Conservation (phyloP, 2,888 invertebrate genomes). For the Drosophila mimetica region DNA sequence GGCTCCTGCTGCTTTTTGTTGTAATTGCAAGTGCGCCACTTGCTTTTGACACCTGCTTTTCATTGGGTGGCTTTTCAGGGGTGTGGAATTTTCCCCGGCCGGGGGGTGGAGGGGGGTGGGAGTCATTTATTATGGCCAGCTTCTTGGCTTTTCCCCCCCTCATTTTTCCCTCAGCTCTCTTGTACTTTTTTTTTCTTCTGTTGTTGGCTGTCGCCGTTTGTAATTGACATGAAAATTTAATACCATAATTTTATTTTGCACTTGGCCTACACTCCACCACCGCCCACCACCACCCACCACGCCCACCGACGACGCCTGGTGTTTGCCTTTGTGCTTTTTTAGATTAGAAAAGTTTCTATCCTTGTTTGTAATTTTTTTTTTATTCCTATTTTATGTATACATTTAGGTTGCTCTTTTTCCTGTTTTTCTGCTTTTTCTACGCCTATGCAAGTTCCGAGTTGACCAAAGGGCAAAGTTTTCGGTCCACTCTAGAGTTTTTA, state of each 20-base stretch:
- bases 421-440: constrained; percentile 7
- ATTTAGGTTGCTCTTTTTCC: background rate
- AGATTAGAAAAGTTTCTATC: constrained; percentile 48
- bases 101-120: background rate
- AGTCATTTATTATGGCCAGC: constrained; percentile 49
- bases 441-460: background rate
- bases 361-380: constrained; percentile 41
- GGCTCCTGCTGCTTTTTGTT: constrained; percentile 31
- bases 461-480: constrained; percentile 15
- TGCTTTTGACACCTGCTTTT: constrained; percentile 58
- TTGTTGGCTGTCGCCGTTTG: constrained; percentile 47
- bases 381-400: constrained; percentile 18
- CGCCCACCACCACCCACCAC: background rate
- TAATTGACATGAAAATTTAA: constrained; percentile 79
- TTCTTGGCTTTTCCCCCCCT: constrained; percentile 30
- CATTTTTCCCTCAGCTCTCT: background rate
- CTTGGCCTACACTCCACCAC: constrained; percentile 38
- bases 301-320: constrained; percentile 1
- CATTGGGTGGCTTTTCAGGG: constrained; percentile 5
- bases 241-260: constrained; percentile 69
- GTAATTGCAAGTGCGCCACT: constrained; percentile 50
- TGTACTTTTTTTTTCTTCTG: constrained; percentile 1
- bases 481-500: constrained; percentile 9
- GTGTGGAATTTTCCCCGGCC: background rate
- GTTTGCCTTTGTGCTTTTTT: constrained; percentile 31